Base-by-base conservation (phyloP, 2,888 invertebrate species). In the Holacanthella duospinosa region DNA sequence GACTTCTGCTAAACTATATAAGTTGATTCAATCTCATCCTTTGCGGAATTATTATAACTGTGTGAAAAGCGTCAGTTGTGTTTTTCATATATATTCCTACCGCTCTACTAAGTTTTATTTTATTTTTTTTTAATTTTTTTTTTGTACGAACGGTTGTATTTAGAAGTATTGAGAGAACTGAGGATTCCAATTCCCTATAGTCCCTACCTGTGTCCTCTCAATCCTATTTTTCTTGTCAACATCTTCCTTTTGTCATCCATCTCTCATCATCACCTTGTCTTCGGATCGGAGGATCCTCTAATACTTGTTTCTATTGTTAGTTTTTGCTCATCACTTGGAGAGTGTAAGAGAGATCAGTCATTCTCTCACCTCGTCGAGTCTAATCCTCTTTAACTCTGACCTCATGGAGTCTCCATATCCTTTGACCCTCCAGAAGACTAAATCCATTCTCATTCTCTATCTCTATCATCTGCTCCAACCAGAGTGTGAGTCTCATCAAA, bases 81-180 rank as follows among this genome's bases (percentile, higher is more conserved):
- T 48, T n/a, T 36, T 48, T 48, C 21, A 21, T n/a, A 48, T 21
- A 48, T 9, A 21, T 9, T 48, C 36, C 36, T 16, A 12, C 36
- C 36, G 48, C 48, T 48, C 48, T 21, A 48, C 48, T 48, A 48
- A n/a, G n/a, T n/a, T n/a, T n/a, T n/a, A n/a, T n/a, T n/a, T n/a
- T n/a, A n/a, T n/a, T n/a, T n/a, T n/a, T n/a, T n/a, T n/a, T n/a
- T n/a, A n/a, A n/a, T n/a, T n/a, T n/a, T n/a, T n/a, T n/a, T 21
- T 21, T 48, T 48, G 19, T 9, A 48, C 48, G n/a, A 16, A 36
- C 12, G 21, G 48, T 9, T 21, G 12, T 21, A 9, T 21, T 48
- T 21, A n/a, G n/a, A n/a, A n/a, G n/a, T 48, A 48, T 48, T 48
- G 6, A 48, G 16, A 16, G 16, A 48, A 48, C 48, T 48, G 48